A percentile compares a stretch with the other conserved stretches of the same genome.
Conservation (phyloP, 2,113 vertebrate genomes). For the Orientallactaga bullata region DNA sequence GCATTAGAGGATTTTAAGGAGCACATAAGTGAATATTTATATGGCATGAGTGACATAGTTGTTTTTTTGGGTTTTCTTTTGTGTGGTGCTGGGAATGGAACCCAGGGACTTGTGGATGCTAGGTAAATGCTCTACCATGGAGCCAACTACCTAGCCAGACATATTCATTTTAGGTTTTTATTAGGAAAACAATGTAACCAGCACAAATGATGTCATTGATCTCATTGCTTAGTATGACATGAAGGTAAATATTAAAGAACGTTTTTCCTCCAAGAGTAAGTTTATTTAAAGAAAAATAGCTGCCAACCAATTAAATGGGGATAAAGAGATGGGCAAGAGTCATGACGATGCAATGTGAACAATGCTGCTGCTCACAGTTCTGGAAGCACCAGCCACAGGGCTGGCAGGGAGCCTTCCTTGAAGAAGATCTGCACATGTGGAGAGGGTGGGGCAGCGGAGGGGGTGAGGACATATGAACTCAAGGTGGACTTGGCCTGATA, state of each 20-base stretch:
- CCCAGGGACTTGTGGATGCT: not conserved
- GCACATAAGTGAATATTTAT: conserved; percentile 29
- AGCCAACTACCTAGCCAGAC: not conserved
- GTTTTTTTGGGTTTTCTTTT: not conserved
- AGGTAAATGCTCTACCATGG: not conserved
- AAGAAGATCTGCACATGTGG: not conserved
- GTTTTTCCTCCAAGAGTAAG: not conserved
- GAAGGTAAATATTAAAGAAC: conserved; percentile 15
- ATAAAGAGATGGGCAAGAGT: not conserved
- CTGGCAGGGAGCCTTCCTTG: not conserved
- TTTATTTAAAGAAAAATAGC: conserved; percentile 44
- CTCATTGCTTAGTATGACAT: conserved; percentile 1
- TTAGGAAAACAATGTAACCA: not conserved
- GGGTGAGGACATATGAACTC: not conserved
- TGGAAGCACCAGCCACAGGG: not conserved
- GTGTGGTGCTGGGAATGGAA: not conserved
- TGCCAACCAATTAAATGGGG: not conserved
- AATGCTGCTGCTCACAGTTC: not conserved
- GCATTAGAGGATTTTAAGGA: conserved; percentile 17
- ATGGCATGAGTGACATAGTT: not conserved
- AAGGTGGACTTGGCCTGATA: not conserved
- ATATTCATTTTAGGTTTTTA: conserved; percentile 1
- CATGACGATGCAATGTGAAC: not conserved
- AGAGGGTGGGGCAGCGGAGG: not conserved
- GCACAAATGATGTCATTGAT: not conserved